Conservation (phyloP, 1,140 invertebrate genomes). For the Trichogramma pretiosum region DNA sequence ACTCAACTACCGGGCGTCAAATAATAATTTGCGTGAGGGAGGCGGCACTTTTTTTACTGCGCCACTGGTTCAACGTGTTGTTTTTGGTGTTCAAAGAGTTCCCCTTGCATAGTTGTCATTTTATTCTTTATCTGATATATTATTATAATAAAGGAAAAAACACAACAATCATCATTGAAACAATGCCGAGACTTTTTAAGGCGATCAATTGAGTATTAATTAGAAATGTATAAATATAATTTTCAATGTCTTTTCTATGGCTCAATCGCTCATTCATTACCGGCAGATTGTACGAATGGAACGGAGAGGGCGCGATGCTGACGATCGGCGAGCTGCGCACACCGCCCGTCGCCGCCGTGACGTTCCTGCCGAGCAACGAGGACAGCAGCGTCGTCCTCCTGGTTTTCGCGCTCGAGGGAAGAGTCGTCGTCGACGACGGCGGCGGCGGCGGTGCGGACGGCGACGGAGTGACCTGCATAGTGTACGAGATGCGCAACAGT, state of each 20-base stretch:
- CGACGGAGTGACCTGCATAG: background rate
- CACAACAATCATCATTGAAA: background rate
- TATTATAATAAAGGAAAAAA: no score
- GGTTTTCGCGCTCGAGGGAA: conserved; percentile 21
- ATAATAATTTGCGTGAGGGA: no score
- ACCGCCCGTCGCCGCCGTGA: conserved; percentile 11
- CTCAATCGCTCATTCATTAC: no score
- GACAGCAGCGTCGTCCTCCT: conserved; percentile 24
- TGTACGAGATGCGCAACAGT: no score
- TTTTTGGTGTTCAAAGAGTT: no score
- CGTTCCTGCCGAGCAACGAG: conserved; percentile 21
- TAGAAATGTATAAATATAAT: background rate
- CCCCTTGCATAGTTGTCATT: no score
- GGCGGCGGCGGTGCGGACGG: no score
- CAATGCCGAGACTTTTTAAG: conserved; percentile 20
- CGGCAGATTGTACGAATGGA: conserved; percentile 34
- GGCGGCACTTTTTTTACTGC: no score
- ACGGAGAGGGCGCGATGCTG: conserved; percentile 30
- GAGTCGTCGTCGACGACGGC: no score
- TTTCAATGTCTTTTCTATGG: background rate
- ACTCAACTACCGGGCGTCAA: no score
- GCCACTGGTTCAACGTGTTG: no score
- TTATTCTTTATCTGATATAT: no score
- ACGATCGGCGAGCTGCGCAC: conserved; percentile 15
- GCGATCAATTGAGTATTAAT: background rate